Percentiles rank a stretch among this genome's conserved stretches.
Evolutionary conservation across 2,888 invertebrate genomes (phyloP).

Genomic region (Coelogynopora nodosa): DNA sequence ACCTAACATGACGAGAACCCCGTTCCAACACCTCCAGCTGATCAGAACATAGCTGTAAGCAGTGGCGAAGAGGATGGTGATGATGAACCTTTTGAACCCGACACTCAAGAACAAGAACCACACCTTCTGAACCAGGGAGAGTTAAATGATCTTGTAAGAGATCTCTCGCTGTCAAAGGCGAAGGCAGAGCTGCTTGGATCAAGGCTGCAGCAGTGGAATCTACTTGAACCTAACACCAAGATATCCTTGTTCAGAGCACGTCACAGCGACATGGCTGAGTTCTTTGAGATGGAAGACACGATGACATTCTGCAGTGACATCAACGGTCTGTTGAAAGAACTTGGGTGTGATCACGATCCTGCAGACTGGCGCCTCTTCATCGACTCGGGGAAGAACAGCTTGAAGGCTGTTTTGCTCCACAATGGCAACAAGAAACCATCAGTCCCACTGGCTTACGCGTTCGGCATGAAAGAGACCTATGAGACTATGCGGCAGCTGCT

Average conservation of each 20-base stretch:
- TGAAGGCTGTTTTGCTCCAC: slow-evolving; percentile 48
- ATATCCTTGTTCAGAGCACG: slow-evolving; percentile 44
- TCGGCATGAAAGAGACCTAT: background rate
- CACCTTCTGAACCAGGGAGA: too few species aligned
- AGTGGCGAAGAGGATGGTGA: background rate
- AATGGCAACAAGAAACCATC: slow-evolving; percentile 42
- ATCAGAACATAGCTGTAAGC: background rate
- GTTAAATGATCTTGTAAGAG: too few species aligned
- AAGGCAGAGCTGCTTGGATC: slow-evolving; percentile 46
- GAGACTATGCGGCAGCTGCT: background rate
- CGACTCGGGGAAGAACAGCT: slow-evolving; percentile 45
- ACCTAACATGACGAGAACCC: background rate
- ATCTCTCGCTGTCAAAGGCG: slow-evolving; percentile 40
- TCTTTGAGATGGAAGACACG: slow-evolving; percentile 42
- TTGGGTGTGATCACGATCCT: slow-evolving; percentile 40
- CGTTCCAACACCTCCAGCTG: background rate
- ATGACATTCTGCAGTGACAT: slow-evolving; percentile 45
- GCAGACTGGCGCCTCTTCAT: slow-evolving; percentile 47
- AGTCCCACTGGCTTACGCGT: background rate
- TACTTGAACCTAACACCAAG: slow-evolving; percentile 39
- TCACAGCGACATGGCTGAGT: slow-evolving; percentile 34
- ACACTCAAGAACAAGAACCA: background rate
- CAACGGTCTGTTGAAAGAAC: slow-evolving; percentile 39
- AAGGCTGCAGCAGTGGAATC: slow-evolving; percentile 44
- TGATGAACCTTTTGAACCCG: background rate